Conservation (phyloP, 2,797 vertebrate species). For the Argentina silus region DNA sequence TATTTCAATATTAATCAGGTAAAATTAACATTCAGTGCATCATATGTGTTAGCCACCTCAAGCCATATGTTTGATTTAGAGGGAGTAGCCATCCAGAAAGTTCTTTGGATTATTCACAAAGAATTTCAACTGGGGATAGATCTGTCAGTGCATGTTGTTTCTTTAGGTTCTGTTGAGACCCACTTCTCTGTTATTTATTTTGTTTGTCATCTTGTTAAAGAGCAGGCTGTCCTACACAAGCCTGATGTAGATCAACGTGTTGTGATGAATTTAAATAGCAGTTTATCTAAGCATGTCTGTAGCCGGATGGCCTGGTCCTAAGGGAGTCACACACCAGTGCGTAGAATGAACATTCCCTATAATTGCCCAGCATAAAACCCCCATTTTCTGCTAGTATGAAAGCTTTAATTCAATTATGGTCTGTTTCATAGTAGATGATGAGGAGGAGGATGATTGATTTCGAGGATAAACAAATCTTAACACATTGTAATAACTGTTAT, state of each 20-base stretch:
- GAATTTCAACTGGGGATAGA: not conserved
- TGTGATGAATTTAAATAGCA: conserved; percentile 54
- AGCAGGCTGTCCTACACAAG: conserved; percentile 31
- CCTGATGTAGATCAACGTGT: conserved; percentile 45
- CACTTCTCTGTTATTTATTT: conserved; percentile 19
- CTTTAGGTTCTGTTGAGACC: conserved; percentile 18
- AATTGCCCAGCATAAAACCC: conserved; percentile 42
- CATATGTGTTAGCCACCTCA: conserved; percentile 31
- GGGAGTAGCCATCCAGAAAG: conserved; percentile 14
- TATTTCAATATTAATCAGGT: conserved; percentile 45
- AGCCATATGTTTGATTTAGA: not conserved
- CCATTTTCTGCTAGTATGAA: conserved; percentile 32
- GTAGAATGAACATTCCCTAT: conserved; percentile 55
- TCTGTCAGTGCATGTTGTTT: conserved; percentile 27
- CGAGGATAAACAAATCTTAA: not conserved
- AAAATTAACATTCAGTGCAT: conserved; percentile 52
- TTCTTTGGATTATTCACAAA: conserved; percentile 21
- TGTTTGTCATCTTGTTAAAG: conserved; percentile 33
- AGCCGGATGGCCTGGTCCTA: conserved; percentile 35
- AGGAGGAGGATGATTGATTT: conserved; percentile 14
- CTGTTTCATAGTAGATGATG: conserved; percentile 34
- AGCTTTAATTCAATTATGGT: conserved; percentile 50
- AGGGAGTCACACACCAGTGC: conserved; percentile 58
- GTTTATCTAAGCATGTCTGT: conserved; percentile 58
- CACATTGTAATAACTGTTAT: too few species aligned